These are phyloP conservation scores for Chrosomus eos DNA, from an alignment of 2,797 vertebrate genomes.

Conservation along the genomic window DNA sequence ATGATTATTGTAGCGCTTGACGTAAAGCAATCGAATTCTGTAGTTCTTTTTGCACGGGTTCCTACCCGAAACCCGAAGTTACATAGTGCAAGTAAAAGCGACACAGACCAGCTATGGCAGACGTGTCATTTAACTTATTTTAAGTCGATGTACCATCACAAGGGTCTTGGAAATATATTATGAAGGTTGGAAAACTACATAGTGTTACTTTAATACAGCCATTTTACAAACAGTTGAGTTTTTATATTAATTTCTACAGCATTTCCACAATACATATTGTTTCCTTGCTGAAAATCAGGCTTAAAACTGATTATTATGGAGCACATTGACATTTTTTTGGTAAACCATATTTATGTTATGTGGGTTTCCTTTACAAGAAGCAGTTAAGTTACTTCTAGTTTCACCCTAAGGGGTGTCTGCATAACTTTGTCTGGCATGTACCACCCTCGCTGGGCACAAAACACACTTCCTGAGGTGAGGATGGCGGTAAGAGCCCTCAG, in stretches of 20 bases:
- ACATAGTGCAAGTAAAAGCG: too few species aligned
- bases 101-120: too few species aligned
- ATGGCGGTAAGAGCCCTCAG: background rate
- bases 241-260: background rate
- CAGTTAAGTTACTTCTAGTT: background rate
- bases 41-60: too few species aligned
- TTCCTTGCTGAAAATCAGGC: background rate
- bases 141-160: too few species aligned
- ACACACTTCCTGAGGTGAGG: background rate
- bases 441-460: slow-evolving; percentile 38
- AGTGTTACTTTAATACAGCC: too few species aligned
- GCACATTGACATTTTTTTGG: slow-evolving; percentile 21
- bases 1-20: too few species aligned
- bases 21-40: too few species aligned
- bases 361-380: slow-evolving; percentile 28
- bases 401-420: slow-evolving; percentile 43
- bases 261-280: background rate
- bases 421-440: slow-evolving; percentile 57
- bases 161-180: too few species aligned
- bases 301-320: slow-evolving; percentile 23
- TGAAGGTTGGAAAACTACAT: too few species aligned
- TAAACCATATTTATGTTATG: slow-evolving; percentile 33
- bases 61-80: too few species aligned
- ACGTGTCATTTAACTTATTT: too few species aligned
- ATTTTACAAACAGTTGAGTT: background rate